Evolutionary conservation across 2,113 vertebrate genomes (phyloP), one percentile per base, ranked within the genome.

Genomic region (Fregata magnificens): DNA sequence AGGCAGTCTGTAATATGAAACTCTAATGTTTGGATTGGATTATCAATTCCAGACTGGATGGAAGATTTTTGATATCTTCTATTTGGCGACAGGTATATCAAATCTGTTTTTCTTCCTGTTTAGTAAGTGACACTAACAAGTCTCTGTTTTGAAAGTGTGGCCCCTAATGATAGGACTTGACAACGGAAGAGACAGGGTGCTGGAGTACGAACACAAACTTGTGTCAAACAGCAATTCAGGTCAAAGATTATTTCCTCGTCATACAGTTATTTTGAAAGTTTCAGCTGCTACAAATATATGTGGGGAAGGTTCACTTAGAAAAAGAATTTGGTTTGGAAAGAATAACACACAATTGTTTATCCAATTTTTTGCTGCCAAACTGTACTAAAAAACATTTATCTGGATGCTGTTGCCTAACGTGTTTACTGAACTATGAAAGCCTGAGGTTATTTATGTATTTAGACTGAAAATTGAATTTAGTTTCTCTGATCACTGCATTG

Each of bases 321-420:
- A 59, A 88, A 88, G 12, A 78, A 71, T 82, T 82, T 65, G 31
- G 8, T 95, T 88, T 93, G 90, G 90, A 93, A 93, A 87, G 61
- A 76, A 19, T 71, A 59, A 61, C 40, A 32, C 18, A 10, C 53
- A 65, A 45, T 56, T 88, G 45, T 76, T 96, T 95, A 86, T 82
- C 42, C 40, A 15, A 13, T 59, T 74, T 92, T 88, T 90, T 85
- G 19, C 74, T 82, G 85, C 62, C 71, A 92, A 70, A 90, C 49
- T 92, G 70, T 77, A 56, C 45, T 96, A 28, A 77, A 62, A 93
- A 36, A 3, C 70, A 86, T 90, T 97, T 95, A 63, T 95, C 80
- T 78, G 88, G 72, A 78, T 84, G 59, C 55, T 92, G 63, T 91
- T 94, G 87, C 90, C 58, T 85, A 82, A 85, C 6, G 9, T 93